A percentile compares a stretch with the other conserved stretches of the same genome.
These are phyloP conservation scores for Lepas anatifera DNA, from an alignment of 2,888 invertebrate species.

Conservation along the genomic window DNA sequence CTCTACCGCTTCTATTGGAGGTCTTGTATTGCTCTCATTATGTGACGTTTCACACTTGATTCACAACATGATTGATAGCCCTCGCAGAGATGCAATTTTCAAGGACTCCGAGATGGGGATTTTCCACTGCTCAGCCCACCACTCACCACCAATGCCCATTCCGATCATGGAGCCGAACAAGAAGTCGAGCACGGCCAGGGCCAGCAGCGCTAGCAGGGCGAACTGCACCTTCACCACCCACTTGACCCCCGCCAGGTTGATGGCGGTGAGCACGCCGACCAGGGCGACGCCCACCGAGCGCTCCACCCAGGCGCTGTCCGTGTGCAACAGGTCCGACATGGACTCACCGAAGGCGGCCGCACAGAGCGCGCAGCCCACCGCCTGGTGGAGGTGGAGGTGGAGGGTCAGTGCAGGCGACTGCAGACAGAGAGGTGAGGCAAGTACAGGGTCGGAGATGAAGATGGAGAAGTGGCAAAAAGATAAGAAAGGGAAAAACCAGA, in stretches of 20 bases:
- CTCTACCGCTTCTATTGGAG: no score
- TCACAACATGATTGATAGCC: no score
- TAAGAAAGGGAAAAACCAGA: no score
- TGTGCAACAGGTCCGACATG: constrained; percentile 62
- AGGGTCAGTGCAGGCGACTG: neutral
- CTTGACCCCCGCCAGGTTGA: constrained; percentile 92
- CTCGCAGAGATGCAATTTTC: no score
- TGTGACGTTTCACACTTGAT: no score
- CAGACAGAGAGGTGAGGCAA: no score
- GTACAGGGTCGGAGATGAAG: neutral
- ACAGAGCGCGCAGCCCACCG: constrained; percentile 90
- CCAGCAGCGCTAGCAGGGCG: constrained; percentile 65
- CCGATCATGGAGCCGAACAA: constrained; percentile 52
- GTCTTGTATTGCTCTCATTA: no score
- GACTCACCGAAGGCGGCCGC: constrained; percentile 96
- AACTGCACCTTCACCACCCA: constrained; percentile 96
- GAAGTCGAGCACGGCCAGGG: constrained; percentile 83
- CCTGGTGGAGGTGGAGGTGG: constrained; percentile 43
- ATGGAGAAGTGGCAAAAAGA: neutral
- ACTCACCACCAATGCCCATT: constrained; percentile 16
- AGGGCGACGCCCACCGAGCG: constrained; percentile 77
- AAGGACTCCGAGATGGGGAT: no score
- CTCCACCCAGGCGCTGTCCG: constrained; percentile 52
- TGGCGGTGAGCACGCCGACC: constrained; percentile 69
- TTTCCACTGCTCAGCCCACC: no score